Percentiles rank a stretch among this genome's conserved stretches.
Conservation (phyloP, 2,888 invertebrate genomes). For the Oeneis ivallda region DNA sequence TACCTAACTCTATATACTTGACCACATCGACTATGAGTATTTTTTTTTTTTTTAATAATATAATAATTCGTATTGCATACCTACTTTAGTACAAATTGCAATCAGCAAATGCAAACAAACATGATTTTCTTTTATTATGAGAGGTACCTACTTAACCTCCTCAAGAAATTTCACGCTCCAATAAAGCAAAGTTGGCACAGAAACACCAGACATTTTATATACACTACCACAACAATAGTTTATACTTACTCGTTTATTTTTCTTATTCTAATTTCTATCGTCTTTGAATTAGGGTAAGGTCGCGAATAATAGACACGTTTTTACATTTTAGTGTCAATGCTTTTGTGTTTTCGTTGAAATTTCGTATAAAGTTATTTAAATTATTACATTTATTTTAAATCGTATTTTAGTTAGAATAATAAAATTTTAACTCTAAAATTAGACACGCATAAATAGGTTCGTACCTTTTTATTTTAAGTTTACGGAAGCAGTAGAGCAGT, state of each 20-base stretch:
- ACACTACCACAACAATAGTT: not conserved
- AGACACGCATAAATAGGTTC: not conserved
- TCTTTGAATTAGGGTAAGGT: conserved; percentile 11
- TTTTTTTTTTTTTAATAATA: not conserved
- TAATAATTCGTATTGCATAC: not conserved
- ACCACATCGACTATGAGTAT: too few relatives aligned
- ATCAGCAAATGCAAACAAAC: not conserved
- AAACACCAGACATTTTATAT: conserved; percentile 6
- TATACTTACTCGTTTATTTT: not conserved
- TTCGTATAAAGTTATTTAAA: not conserved
- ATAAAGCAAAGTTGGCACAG: conserved; percentile 13
- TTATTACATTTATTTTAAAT: not conserved
- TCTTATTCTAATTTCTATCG: conserved; percentile 2
- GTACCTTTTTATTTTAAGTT: not conserved
- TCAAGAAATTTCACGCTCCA: conserved; percentile 8
- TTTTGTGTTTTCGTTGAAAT: not conserved
- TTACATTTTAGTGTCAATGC: not conserved
- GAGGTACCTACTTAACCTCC: conserved; percentile 1
- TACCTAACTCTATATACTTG: too few relatives aligned
- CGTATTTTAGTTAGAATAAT: not conserved
- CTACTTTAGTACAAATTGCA: not conserved
- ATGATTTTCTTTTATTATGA: not conserved
- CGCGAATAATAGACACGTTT: conserved; percentile 7
- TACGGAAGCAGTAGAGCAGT: not conserved
- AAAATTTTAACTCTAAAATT: not conserved